phyloP scores from a whole-genome alignment of 2,797 vertebrate species.

The Halcyon leucocephala region DNA sequence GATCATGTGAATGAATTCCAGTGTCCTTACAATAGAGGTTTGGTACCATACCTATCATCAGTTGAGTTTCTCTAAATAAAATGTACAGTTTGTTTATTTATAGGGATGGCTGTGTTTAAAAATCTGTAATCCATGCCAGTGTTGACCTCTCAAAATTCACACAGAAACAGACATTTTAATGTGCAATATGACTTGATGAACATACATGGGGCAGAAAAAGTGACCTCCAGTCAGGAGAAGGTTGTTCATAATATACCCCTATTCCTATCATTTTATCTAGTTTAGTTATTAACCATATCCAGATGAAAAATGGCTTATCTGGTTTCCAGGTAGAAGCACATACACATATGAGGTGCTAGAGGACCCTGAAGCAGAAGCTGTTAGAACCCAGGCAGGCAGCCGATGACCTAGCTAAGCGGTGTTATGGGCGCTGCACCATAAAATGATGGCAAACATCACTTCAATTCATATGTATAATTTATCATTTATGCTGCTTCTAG shows the following conservation, averaged over 20 bases:
- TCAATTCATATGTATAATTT: neutral
- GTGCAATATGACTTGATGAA: neutral
- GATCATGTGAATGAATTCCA: neutral
- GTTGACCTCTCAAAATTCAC: neutral
- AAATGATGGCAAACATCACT: neutral
- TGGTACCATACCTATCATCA: neutral
- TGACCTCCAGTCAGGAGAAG: neutral
- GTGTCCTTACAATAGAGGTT: neutral
- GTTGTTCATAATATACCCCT: neutral
- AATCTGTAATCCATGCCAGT: neutral
- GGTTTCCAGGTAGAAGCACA: neutral
- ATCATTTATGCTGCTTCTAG: neutral
- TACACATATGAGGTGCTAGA: neutral
- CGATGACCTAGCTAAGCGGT: neutral
- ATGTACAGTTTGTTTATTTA: neutral
- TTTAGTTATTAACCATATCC: neutral
- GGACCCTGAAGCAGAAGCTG: neutral
- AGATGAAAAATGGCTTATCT: neutral
- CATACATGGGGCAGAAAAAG: neutral
- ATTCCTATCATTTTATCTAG: neutral
- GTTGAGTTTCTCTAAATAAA: neutral
- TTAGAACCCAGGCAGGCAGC: neutral
- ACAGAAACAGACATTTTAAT: neutral
- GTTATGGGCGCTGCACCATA: accelerated
- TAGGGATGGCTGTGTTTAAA: neutral